A percentile compares a stretch with the other conserved stretches of the same genome.
phyloP scores from a whole-genome alignment of 2,888 invertebrate genomes.

The Pseudococcus longispinus region DNA sequence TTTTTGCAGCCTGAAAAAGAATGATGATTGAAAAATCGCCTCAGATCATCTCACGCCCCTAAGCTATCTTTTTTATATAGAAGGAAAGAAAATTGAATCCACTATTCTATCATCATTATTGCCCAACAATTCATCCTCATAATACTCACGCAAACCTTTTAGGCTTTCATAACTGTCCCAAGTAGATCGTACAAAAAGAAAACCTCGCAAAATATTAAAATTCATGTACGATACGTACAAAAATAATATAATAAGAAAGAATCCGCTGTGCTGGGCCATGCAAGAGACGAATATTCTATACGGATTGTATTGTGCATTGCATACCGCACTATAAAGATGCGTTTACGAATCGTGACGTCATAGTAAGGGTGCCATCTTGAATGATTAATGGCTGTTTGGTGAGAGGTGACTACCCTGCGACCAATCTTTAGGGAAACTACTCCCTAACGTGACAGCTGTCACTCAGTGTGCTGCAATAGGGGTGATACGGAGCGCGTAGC shows the following conservation, averaged over 20 bases:
- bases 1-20: too few species aligned
- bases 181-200: neutral
- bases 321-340: conserved; percentile 6
- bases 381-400: conserved; percentile 54
- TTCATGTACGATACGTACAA: neutral
- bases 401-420: conserved; percentile 51
- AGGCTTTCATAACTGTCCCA: neutral
- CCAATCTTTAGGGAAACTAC: conserved; percentile 54
- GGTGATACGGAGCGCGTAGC: conserved; percentile 15
- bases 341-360: conserved; percentile 50
- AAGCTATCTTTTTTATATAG: too few species aligned
- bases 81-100: too few species aligned
- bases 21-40: too few species aligned
- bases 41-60: too few species aligned
- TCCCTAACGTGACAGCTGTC: conserved; percentile 54
- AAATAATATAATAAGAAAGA: neutral
- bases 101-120: too few species aligned
- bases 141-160: neutral
- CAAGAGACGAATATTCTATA: neutral
- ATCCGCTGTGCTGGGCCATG: neutral
- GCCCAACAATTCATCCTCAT: neutral
- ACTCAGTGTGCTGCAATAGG: conserved; percentile 48
- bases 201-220: neutral
- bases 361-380: conserved; percentile 54
- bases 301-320: neutral